These are phyloP conservation scores for Odobenus rosmarus DNA, from an alignment of 2,113 vertebrate genomes.

Conservation along the genomic window DNA sequence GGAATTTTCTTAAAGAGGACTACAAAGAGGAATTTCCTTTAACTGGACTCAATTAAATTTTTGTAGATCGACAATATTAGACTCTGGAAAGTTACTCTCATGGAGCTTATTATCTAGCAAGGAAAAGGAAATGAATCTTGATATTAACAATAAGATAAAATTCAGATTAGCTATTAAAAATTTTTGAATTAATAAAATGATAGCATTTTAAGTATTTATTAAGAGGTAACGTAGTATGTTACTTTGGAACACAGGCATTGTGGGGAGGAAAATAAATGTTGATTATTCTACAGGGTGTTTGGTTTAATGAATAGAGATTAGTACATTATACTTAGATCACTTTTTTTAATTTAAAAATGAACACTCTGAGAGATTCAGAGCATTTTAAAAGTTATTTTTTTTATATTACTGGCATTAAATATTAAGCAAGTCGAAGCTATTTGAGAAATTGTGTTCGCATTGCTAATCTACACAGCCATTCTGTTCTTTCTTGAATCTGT, in stretches of 20 bases:
- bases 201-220: constrained; percentile 1
- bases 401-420: constrained; percentile 4
- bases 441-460: constrained; percentile 26
- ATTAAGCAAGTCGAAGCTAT: constrained; percentile 39
- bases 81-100: neutral
- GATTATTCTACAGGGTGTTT: neutral
- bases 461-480: neutral
- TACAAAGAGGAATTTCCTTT: neutral
- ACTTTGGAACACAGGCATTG: neutral
- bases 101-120: neutral
- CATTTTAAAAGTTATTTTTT: neutral
- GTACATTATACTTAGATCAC: neutral
- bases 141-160: neutral
- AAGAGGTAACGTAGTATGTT: neutral
- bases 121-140: neutral
- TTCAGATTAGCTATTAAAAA: neutral
- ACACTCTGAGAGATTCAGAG: neutral
- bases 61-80: neutral
- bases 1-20: neutral
- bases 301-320: constrained; percentile 26
- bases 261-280: neutral
- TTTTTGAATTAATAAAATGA: neutral
- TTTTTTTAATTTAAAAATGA: constrained; percentile 12
- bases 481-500: neutral
- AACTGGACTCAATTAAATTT: neutral